A percentile compares a stretch with the other conserved stretches of the same genome.
phyloP scores from a whole-genome alignment of 2,113 vertebrate genomes.

The Pandion haliaetus region DNA sequence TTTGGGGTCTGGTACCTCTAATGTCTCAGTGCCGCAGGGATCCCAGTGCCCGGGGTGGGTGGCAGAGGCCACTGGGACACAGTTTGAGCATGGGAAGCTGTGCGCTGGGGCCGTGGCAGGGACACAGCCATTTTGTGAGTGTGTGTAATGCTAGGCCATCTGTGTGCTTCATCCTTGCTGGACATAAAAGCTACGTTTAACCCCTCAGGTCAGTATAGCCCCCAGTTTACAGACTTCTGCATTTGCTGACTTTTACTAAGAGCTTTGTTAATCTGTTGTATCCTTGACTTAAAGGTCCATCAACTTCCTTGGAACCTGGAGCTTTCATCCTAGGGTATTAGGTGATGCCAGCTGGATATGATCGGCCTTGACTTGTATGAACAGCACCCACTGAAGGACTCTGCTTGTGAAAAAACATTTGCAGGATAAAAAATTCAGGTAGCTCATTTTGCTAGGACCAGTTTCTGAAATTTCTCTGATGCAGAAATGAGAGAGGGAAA shows the following conservation, averaged over 20 bases:
- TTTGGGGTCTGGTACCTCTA: neutral
- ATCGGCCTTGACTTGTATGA: neutral
- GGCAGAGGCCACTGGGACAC: neutral
- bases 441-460: neutral
- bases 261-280: neutral
- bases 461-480: neutral
- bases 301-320: neutral
- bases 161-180: neutral
- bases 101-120: neutral
- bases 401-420: neutral
- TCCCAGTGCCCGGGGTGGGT: neutral
- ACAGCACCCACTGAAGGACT: neutral
- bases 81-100: neutral
- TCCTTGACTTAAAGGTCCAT: neutral
- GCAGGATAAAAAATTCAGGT: neutral
- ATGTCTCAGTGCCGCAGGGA: neutral
- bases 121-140: fast-evolving
- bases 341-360: neutral
- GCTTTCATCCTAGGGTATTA: neutral
- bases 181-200: neutral
- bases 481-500: neutral
- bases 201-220: neutral
- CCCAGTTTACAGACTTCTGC: neutral
- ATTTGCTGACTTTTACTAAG: neutral
- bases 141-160: neutral